Percentiles rank a stretch among this genome's conserved stretches.
phyloP scores from a whole-genome alignment of 2,797 vertebrate species.

The Phoeniculus purpureus region DNA sequence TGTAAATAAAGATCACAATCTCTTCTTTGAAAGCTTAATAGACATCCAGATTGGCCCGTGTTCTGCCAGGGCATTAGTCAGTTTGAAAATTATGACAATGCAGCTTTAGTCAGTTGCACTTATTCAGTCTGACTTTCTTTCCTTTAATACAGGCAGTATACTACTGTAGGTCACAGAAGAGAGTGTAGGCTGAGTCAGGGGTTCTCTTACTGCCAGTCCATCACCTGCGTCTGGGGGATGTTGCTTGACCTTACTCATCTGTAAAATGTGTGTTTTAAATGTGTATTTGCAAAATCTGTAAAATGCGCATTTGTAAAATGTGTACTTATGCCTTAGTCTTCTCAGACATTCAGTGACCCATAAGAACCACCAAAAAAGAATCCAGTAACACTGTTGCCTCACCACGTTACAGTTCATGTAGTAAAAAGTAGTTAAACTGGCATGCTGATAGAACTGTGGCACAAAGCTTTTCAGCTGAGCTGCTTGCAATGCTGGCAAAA shows the following conservation, averaged over 20 bases:
- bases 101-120: neutral
- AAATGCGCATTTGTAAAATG: neutral
- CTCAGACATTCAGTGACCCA: neutral
- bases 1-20: conserved; percentile 18
- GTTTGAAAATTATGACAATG: neutral
- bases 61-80: conserved; percentile 14
- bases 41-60: neutral
- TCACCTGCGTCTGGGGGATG: neutral
- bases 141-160: neutral
- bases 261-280: no score
- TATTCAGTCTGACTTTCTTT: neutral
- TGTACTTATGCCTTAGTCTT: no score
- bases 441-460: neutral
- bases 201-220: neutral
- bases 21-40: neutral
- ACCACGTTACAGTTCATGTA: neutral
- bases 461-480: neutral
- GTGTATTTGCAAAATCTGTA: no score
- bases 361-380: neutral
- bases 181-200: neutral
- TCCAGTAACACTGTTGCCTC: neutral
- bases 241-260: neutral
- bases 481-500: neutral
- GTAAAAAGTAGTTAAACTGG: neutral
- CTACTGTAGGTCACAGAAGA: neutral